Base-by-base conservation (phyloP, 35 echinoderm and acorn worm species). In the Anneissia japonica region DNA sequence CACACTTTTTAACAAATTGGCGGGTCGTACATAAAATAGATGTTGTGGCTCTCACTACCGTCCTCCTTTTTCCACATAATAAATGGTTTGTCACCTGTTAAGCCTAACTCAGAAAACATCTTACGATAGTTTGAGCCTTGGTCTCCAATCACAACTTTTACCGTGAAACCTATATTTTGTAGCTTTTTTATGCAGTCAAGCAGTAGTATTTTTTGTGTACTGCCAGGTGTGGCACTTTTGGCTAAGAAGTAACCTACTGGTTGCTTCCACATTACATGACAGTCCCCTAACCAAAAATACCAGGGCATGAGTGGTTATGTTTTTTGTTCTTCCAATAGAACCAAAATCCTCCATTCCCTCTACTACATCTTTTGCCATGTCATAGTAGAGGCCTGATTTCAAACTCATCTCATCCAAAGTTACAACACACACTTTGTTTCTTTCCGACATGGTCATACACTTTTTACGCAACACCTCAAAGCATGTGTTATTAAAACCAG, bases 341-440 rank as follows among this genome's bases (percentile, higher is more conserved):
- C 80, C 51, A 73, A 37, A 77, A 86, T 86, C 84, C 41, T 86
- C 72, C 5, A 86, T 37, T 0, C 84, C 84, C 40, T 86, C 84
- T 3, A 86, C 37, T 5, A 6, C 5, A 32, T 86, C 84, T 1
- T 12, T 29, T 26, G 12, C 0, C 10, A 51, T 28, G 32, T 86
- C 37, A 34, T 86, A 86, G 3, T 12, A 0, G 21, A 86, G 30
- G 7, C 72, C 64, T 28, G 74, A 10, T 16, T 43, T 34, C 17
- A 86, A 17, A 31, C 84, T 86, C 84, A 86, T 86, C 32, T 86
- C 84, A 86, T 86, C 84, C 5, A 86, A 30, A 1, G 19, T 64
- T 1, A 64, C 10, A 64, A 64, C 51, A 64, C 76, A 40, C 3
- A 87, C 36, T 3, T 26, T 11, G 1, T 78, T 31, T 78, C 4